phyloP scores from a whole-genome alignment of 2,888 invertebrate species.

The Ectobius pallidus region DNA sequence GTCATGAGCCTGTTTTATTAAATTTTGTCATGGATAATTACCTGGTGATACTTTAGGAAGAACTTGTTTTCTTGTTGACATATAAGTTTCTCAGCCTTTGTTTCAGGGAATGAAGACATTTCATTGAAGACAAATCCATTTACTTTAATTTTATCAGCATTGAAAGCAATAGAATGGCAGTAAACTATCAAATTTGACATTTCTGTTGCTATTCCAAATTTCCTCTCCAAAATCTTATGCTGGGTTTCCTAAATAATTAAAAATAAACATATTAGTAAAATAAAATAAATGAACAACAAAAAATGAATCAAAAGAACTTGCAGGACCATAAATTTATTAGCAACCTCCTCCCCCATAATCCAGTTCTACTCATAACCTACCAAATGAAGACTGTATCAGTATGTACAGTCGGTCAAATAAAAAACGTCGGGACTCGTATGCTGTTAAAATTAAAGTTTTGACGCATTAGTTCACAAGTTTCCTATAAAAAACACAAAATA shows the following conservation, averaged over 20 bases:
- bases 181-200: conserved; percentile 97
- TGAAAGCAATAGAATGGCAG: conserved; percentile 87
- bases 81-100: conserved; percentile 91
- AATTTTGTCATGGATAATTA: no score
- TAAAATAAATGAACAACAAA: neutral
- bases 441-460: no score
- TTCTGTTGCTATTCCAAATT: conserved; percentile 92
- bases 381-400: no score
- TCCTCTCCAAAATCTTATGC: conserved; percentile 86
- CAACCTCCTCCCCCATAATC: no score
- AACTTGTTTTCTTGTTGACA: conserved; percentile 77
- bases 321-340: no score
- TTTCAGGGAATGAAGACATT: conserved; percentile 98
- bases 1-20: no score
- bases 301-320: neutral
- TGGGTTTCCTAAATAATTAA: conserved; percentile 67
- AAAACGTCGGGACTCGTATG: no score
- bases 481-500: no score
- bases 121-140: conserved; percentile 84
- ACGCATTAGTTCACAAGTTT: no score
- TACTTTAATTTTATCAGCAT: conserved; percentile 70
- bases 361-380: no score
- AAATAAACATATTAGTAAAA: neutral
- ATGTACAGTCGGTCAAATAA: no score
- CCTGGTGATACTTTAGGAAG: conserved; percentile 79